Evolutionary conservation across 1,140 invertebrate species (phyloP), one percentile per base, ranked within the genome.

Genomic region (Tenebrio molitor): DNA sequence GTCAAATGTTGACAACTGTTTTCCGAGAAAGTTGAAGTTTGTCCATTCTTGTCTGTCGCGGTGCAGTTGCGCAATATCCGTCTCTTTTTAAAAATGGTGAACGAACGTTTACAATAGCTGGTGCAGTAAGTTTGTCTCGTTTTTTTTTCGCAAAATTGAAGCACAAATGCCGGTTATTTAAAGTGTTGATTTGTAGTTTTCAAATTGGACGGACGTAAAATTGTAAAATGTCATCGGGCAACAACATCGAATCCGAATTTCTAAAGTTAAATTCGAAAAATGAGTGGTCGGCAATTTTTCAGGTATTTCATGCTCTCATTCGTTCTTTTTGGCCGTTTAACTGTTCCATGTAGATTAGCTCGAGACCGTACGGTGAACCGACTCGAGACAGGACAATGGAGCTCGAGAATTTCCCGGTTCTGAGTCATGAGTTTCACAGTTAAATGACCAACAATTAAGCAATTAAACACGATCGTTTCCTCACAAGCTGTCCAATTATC

Each of bases 221-320:
- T 44, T 66, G 50, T 58, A 80, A 69, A 73, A 82, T 82, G 80
- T 78, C 77, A 75, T 75, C 79, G 39, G 73, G 85, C 73, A 88
- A 86, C 79, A 87, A 85, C 74, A 85, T 92, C 71, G 91, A 91
- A 84, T 85, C 85, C 2, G 90, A 92, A 84, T 92, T 89, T 81
- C 84, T 85, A 72, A 87, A 90, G 76, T 87, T 92, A 79, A 88
- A 87, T 73, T 84, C 84, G 33, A 87, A 86, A 74, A 86, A 86
- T 79, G 87, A 86, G 68, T 93, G 91, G 91, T 78, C 85, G 44
- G 81, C 85, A 21, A 83, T 88, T 75, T 92, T 89, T 82, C 89
- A 91, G 88, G 91, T 92, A 85, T 80, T 81, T 64, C 42, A 68
- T 50, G 41, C 41, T 44, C 41, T 68, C 41, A 42, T 68, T 68